These are phyloP conservation scores for Drepanosiphum platanoidis DNA, from an alignment of 2,888 invertebrate genomes.

Conservation along the genomic window DNA sequence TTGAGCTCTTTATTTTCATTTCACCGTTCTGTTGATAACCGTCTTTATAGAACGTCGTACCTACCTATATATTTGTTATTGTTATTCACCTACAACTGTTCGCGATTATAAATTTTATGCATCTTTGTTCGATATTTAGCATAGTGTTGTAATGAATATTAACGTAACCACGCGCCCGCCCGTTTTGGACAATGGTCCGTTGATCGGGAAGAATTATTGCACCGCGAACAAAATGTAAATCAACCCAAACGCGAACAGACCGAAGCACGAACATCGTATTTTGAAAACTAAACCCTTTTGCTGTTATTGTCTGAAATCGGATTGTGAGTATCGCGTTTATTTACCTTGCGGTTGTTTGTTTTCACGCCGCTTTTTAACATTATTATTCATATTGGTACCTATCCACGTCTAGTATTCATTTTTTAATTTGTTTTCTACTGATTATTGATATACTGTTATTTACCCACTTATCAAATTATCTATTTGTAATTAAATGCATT, in stretches of 20 bases:
- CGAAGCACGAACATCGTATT: not conserved
- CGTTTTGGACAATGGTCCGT: too few relatives aligned
- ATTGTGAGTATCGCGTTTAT: not conserved
- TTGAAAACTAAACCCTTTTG: slow-evolving; percentile 1
- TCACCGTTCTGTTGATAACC: not conserved
- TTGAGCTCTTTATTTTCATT: not conserved
- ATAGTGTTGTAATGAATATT: too few relatives aligned
- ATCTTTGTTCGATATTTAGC: too few relatives aligned
- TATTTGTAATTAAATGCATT: too few relatives aligned
- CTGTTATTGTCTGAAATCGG: not conserved
- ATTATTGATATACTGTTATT: too few relatives aligned
- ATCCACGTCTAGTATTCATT: not conserved
- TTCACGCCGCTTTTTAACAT: too few relatives aligned
- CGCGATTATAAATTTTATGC: too few relatives aligned
- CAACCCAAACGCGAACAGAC: not conserved
- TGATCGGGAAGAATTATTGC: not conserved
- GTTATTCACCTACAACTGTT: too few relatives aligned
- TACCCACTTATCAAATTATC: too few relatives aligned
- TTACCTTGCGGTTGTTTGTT: too few relatives aligned
- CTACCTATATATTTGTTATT: too few relatives aligned
- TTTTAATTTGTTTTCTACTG: not conserved
- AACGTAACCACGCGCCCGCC: not conserved
- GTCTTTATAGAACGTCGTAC: not conserved
- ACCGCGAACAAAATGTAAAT: not conserved
- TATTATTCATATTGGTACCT: too few relatives aligned